Base-by-base conservation (phyloP, 1,140 invertebrate genomes). In the Drosophila novamexicana region DNA sequence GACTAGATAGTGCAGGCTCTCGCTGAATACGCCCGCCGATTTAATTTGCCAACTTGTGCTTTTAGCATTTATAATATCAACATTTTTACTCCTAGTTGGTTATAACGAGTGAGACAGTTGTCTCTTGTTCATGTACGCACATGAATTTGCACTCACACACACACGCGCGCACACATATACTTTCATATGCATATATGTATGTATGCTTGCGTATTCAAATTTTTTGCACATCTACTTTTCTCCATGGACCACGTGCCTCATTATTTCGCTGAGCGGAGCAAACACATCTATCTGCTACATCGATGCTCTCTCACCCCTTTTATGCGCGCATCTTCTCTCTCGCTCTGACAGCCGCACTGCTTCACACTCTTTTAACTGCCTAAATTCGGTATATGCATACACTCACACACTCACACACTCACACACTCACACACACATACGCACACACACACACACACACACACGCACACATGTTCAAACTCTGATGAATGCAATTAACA, bases 31-130 rank as follows among this genome's bases (percentile, higher is more conserved):
- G 62, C 75, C 58, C 72, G 56, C 39, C 80, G 64, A 84, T 89
- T 73, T 80, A 80, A 88, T 89, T 84, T 84, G 73, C 80, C 74
- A 78, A 77, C 69, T 80, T 78, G 42, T 77, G 49, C 58, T 66
- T 71, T 88, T 89, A 84, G 64, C 70, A 88, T 89, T 81, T 88
- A 84, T 84, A 88, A 88, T 84, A 80, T 88, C 74, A 89, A 90
- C 84, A 88, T 84, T 84, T 82, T 76, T 84, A 77, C 71, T 84
- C 65, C 77, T 67, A 69, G 69, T 69, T 70, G 66, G 45, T 49
- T 83, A 74, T 85, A 67, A 59, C 62, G 61, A 54, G 68, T 44
- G 64, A 84, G 80, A 89, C 84, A 81, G 81, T 90, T 90, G 84
- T 88, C 84, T 84, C 84, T 89, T 88, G 89, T 83, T 72, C 50